Conservation (phyloP, 2,797 vertebrate species). For the Buceros bicornis region DNA sequence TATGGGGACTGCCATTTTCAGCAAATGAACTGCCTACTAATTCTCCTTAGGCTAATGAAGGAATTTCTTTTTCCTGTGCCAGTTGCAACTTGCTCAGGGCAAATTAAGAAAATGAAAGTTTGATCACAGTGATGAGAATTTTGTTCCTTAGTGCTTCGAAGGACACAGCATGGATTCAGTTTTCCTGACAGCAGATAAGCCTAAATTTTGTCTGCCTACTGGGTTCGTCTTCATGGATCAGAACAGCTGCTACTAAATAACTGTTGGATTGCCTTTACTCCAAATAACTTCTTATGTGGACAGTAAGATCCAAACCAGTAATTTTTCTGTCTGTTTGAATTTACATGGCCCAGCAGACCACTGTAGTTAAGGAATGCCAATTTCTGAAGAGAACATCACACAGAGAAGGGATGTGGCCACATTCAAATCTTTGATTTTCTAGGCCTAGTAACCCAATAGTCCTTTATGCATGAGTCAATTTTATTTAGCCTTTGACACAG, state of each 20-base stretch:
- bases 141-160: not conserved
- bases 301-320: not conserved
- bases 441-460: not conserved
- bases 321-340: not conserved
- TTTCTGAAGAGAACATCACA: not conserved
- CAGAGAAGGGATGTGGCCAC: not conserved
- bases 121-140: not conserved
- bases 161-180: not conserved
- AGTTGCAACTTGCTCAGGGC: not conserved
- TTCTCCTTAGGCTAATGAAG: not conserved
- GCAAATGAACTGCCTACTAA: not conserved
- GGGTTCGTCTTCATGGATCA: not conserved
- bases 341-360: not conserved
- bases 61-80: not conserved
- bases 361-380: not conserved
- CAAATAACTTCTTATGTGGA: not conserved
- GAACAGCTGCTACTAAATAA: not conserved
- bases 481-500: not conserved
- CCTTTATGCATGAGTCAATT: rapidly evolving
- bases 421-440: not conserved
- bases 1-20: not conserved
- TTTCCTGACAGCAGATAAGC: not conserved
- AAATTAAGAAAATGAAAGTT: not conserved
- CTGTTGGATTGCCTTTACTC: not conserved
- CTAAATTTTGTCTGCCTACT: not conserved